These are phyloP conservation scores for Platysteira castanea DNA, from an alignment of 2,113 vertebrate genomes.

Conservation along the genomic window DNA sequence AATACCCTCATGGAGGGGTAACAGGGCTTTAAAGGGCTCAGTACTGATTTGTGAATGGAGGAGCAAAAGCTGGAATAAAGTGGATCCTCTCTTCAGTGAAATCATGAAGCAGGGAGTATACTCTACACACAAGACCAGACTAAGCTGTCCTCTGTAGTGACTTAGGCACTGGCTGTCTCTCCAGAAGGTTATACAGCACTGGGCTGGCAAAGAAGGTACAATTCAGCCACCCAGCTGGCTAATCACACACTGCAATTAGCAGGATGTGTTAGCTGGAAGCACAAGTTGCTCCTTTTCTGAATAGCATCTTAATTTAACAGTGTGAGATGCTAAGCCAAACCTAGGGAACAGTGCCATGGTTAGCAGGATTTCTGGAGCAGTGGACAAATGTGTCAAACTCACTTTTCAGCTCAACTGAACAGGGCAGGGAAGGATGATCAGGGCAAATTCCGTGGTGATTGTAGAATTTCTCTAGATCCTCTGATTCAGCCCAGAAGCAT, in stretches of 20 bases:
- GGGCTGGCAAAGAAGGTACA: background rate
- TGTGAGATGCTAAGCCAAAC: background rate
- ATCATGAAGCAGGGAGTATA: background rate
- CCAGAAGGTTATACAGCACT: background rate
- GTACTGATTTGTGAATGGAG: background rate
- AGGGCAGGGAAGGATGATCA: background rate
- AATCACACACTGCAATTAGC: background rate
- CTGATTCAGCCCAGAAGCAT: background rate
- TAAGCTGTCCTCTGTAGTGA: background rate
- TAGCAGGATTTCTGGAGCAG: constrained; percentile 1
- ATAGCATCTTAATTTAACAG: background rate
- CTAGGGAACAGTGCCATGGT: background rate
- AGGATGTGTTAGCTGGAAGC: background rate
- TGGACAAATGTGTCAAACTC: background rate
- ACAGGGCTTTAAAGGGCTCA: background rate
- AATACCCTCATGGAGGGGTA: background rate
- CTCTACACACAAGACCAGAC: background rate
- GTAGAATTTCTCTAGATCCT: background rate
- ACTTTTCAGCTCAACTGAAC: background rate
- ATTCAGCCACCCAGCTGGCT: background rate
- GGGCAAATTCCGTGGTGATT: background rate
- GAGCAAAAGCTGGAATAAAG: background rate
- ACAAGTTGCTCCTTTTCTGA: background rate
- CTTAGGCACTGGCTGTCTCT: background rate
- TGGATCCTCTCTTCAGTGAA: background rate